Percentiles rank a stretch among this genome's conserved stretches.
Evolutionary conservation across 2,888 invertebrate species (phyloP).

Genomic region (Eulithis testata): DNA sequence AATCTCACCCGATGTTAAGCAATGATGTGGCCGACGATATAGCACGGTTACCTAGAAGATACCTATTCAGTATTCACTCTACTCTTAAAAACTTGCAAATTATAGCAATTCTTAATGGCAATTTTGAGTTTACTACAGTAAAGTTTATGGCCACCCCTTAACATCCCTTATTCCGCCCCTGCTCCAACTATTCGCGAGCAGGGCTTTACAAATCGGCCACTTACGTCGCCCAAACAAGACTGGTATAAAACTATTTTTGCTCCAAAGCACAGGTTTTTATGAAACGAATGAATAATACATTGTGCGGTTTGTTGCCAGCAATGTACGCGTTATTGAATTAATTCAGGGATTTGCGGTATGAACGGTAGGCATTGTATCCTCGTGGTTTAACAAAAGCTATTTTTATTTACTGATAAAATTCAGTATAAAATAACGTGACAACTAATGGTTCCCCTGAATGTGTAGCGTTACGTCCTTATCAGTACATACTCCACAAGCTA

Average conservation of each 20-base stretch:
- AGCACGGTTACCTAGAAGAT: too few species aligned
- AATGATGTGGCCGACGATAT: too few species aligned
- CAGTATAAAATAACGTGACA: too few species aligned
- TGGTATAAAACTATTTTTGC: conserved; percentile 36
- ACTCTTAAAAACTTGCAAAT: too few species aligned
- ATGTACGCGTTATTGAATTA: conserved; percentile 31
- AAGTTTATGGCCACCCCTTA: background rate
- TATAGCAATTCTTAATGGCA: too few species aligned
- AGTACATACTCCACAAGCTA: too few species aligned
- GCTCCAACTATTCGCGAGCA: conserved; percentile 33
- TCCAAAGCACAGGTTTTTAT: conserved; percentile 43
- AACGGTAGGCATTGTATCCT: conserved; percentile 10
- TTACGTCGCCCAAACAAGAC: conserved; percentile 47
- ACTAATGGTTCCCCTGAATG: too few species aligned
- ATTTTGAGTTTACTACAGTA: too few species aligned
- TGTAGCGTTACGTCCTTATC: too few species aligned
- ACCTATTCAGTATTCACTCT: too few species aligned
- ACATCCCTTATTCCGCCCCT: conserved; percentile 19
- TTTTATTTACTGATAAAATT: background rate
- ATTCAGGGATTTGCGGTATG: conserved; percentile 27
- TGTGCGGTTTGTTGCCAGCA: conserved; percentile 28
- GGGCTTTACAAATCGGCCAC: conserved; percentile 50
- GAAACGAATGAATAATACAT: conserved; percentile 47
- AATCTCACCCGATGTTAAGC: too few species aligned
- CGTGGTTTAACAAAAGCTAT: background rate